A percentile compares a stretch with the other conserved stretches of the same genome.
These are phyloP conservation scores for Ctena decussata DNA, from an alignment of 2,888 invertebrate genomes.

Conservation along the genomic window DNA sequence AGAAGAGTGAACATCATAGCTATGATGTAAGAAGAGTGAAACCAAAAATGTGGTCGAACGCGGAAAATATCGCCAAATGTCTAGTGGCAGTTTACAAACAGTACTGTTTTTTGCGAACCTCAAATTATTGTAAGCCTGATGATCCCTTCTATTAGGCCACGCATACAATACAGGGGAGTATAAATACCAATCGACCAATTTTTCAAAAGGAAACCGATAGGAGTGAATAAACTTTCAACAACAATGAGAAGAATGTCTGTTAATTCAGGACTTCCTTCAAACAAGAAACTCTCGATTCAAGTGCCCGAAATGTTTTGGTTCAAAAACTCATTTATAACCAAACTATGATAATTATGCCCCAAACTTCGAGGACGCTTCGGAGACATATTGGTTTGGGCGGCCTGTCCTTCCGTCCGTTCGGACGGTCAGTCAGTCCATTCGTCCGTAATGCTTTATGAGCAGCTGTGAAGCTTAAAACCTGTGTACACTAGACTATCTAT, in stretches of 20 bases:
- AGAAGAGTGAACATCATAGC: slow-evolving; percentile 33
- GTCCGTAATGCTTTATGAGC: too few relatives aligned
- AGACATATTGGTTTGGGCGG: too few relatives aligned
- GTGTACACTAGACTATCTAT: too few relatives aligned
- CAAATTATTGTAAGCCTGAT: slow-evolving; percentile 3
- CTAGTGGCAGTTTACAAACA: slow-evolving; percentile 30
- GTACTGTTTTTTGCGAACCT: slow-evolving; percentile 23
- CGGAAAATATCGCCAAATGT: slow-evolving; percentile 3
- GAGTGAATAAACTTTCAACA: slow-evolving; percentile 28
- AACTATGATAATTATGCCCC: too few relatives aligned
- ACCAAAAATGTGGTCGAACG: slow-evolving; percentile 42
- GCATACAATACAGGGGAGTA: background rate
- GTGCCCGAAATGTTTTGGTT: too few relatives aligned
- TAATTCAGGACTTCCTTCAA: background rate
- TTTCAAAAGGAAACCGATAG: slow-evolving; percentile 41
- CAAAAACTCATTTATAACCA: too few relatives aligned
- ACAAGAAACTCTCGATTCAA: slow-evolving; percentile 27
- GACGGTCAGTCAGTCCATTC: too few relatives aligned
- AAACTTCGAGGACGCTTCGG: too few relatives aligned
- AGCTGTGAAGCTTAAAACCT: too few relatives aligned
- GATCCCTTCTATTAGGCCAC: slow-evolving; percentile 46
- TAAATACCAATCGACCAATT: slow-evolving; percentile 7
- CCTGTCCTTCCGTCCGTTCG: too few relatives aligned
- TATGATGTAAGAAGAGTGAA: slow-evolving; percentile 33
- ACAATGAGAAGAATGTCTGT: slow-evolving; percentile 29